Evolutionary conservation across 2,797 vertebrate genomes (phyloP).

Genomic region (Cygnus olor): DNA sequence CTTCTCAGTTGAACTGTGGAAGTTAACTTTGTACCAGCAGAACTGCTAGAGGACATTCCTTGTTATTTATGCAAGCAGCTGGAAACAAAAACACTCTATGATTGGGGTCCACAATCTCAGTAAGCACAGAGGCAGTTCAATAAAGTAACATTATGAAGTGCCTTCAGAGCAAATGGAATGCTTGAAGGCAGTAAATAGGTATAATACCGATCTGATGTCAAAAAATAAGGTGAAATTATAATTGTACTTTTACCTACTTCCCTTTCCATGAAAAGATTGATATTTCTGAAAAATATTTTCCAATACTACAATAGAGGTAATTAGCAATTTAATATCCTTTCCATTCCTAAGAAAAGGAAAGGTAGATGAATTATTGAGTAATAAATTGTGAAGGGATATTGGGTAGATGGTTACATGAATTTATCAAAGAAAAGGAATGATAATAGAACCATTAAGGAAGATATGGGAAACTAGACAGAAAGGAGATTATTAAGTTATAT

Average conservation of each 20-base stretch:
- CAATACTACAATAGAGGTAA: not conserved
- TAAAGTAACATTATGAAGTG: not conserved
- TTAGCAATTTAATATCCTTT: conserved; percentile 49
- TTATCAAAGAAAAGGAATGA: not conserved
- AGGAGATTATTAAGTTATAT: not conserved
- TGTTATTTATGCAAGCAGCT: not conserved
- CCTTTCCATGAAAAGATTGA: not conserved
- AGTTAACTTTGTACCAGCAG: not conserved
- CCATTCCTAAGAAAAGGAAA: conserved; percentile 9
- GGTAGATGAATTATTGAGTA: not conserved
- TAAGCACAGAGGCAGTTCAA: not conserved
- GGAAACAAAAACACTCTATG: not conserved
- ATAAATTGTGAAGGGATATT: conserved; percentile 44
- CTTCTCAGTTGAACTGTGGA: not conserved
- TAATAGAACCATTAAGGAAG: not conserved
- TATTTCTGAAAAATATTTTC: conserved; percentile 3
- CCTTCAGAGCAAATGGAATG: not conserved
- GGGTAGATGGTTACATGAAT: not conserved
- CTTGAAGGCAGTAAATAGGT: not conserved
- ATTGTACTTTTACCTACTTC: not conserved
- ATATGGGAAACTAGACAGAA: not conserved
- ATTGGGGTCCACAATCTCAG: not conserved
- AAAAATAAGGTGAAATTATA: not conserved
- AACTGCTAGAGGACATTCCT: not conserved
- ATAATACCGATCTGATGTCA: not conserved